Base-by-base conservation (phyloP, 1,140 invertebrate species). In the Neelides sp. region DNA sequence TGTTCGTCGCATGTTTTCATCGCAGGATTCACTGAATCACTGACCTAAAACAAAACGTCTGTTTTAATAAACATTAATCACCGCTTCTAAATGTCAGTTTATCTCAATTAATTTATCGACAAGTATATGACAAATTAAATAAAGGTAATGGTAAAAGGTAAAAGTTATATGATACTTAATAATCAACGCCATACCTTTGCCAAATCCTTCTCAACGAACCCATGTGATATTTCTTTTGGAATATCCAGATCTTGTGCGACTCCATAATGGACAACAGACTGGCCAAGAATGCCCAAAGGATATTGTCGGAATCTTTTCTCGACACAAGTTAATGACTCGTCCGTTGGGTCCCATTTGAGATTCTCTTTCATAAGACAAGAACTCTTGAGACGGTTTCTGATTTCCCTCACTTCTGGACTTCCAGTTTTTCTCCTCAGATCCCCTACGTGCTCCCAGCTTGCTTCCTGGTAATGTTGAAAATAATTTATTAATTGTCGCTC, bases 231-330 rank as follows among this genome's bases (percentile, higher is more conserved):
- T 15, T 45, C n/a, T 22, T 43, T 51, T n/a, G 58, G 58, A 35
- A 48, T 49, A 30, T 60, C 54, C 3, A 34, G 41, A 30, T 60
- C 58, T 42, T 60, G 54, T 2, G 58, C 54, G 13, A 54, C 58
- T 23, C 58, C 58, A 41, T 54, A 54, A 44, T 60, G 58, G 26
- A 60, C n/a, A 3, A 26, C 17, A 2, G 48, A 19, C 35, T 60
- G 47, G 12, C 54, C 58, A 10, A 55, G 23, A 5, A 50, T 32
- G 3, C 58, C 58, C 17, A 17, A 28, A 2, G 35, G 20, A 13
- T 44, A 27, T 24, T 60, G 48, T 13, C 54, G 45, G 37, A 60
- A 60, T 19, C 54, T 23, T 4, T 52, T 19, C 3, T 46, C 39
- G 4, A 59, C 57, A 30, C 57, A 59, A 10, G 35, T 37, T 8